Conservation (phyloP, 2,888 invertebrate species). For the Abscondita cerata region DNA sequence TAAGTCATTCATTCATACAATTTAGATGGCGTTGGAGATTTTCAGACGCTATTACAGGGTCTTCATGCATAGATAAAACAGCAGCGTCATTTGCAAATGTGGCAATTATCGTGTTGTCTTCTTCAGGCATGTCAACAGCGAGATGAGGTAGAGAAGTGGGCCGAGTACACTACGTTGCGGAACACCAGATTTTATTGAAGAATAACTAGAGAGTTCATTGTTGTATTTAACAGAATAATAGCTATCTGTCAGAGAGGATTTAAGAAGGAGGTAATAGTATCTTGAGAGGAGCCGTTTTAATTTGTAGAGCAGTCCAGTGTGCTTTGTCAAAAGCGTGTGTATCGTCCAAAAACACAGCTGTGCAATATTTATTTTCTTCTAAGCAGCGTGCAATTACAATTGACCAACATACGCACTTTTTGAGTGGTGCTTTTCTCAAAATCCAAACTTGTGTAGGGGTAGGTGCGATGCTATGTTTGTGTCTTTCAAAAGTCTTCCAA, state of each 20-base stretch:
- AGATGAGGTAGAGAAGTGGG: not conserved
- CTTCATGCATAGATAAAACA: conserved; percentile 1
- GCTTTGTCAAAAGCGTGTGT: too few species aligned
- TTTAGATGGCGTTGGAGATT: conserved; percentile 2
- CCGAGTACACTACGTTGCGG: too few species aligned
- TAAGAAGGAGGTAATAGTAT: not conserved
- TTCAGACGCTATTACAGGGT: not conserved
- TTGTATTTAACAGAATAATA: not conserved
- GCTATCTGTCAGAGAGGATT: not conserved
- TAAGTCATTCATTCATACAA: not conserved
- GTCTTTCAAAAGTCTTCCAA: conserved; percentile 1
- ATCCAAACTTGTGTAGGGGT: conserved; percentile 9
- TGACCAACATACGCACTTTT: not conserved
- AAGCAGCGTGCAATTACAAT: conserved; percentile 2
- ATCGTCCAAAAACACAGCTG: not conserved
- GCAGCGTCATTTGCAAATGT: too few species aligned
- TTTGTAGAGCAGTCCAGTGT: conserved; percentile 7
- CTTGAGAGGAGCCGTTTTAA: not conserved
- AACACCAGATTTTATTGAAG: too few species aligned
- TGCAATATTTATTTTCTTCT: conserved; percentile 10
- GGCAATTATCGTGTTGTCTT: not conserved
- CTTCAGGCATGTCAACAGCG: not conserved
- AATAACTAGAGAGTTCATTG: too few species aligned
- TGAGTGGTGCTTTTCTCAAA: not conserved
- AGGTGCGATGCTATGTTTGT: conserved; percentile 8